phyloP scores from a whole-genome alignment of 92 coral and sea anemone genomes.

The Porites cylindrica region DNA sequence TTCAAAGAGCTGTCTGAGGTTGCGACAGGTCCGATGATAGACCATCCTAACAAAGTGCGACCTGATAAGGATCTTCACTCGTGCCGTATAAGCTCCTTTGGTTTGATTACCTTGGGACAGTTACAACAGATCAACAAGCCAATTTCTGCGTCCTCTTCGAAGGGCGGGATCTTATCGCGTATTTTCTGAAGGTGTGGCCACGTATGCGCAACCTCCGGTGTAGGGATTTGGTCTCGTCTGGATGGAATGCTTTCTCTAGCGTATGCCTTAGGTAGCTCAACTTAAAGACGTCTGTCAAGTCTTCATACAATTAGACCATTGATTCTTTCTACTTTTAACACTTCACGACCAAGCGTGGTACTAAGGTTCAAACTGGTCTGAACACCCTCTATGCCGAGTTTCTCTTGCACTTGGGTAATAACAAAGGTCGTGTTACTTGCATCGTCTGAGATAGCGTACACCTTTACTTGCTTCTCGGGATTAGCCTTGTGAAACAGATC shows the following conservation, averaged over 20 bases:
- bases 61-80: slow-evolving; percentile 65
- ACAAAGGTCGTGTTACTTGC: slow-evolving; percentile 85
- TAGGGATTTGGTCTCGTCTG: slow-evolving; percentile 72
- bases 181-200: slow-evolving; percentile 65
- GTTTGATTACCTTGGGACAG: slow-evolving; percentile 61
- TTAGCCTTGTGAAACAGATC: slow-evolving; percentile 60
- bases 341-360: slow-evolving; percentile 71
- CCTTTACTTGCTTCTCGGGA: slow-evolving; percentile 46
- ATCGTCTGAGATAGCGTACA: slow-evolving; percentile 59
- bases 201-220: slow-evolving; percentile 46
- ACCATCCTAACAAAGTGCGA: slow-evolving; percentile 62
- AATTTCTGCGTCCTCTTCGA: slow-evolving; percentile 34
- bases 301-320: slow-evolving; percentile 65
- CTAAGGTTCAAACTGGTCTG: slow-evolving; percentile 53
- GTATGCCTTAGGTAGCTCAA: slow-evolving; percentile 75
- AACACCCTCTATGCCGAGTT: slow-evolving; percentile 66
- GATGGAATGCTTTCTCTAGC: slow-evolving; percentile 60
- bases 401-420: slow-evolving; percentile 27
- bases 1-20: slow-evolving; percentile 2
- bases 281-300: slow-evolving; percentile 53
- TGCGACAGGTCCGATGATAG: slow-evolving; percentile 61
- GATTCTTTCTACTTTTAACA: slow-evolving; percentile 39
- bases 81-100: slow-evolving; percentile 64
- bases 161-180: slow-evolving; percentile 33
- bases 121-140: slow-evolving; percentile 68